Evolutionary conservation across 2,113 vertebrate species (phyloP).

Genomic region (Lucifuga dentata): DNA sequence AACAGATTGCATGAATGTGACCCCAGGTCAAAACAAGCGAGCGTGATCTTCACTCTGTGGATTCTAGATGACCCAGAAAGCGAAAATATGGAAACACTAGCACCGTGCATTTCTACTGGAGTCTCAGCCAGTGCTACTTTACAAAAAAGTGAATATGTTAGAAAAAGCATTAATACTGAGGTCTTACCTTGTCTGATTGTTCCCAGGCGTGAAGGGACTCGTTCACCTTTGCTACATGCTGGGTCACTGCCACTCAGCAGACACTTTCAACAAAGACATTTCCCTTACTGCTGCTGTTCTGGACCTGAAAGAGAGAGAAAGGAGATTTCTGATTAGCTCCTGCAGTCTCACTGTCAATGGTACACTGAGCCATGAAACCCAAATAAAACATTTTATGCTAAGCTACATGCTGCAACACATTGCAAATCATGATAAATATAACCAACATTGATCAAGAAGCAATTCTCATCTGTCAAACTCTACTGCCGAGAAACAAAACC

Average conservation of each 20-base stretch:
- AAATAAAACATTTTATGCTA: neutral
- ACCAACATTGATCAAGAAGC: no score
- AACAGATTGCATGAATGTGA: conserved; percentile 77
- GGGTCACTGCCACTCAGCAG: conserved; percentile 53
- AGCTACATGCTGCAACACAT: no score
- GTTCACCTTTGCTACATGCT: conserved; percentile 81
- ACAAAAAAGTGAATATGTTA: no score
- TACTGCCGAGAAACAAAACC: no score
- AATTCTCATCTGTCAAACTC: no score
- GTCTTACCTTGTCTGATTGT: conserved; percentile 72
- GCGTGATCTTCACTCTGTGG: conserved; percentile 26
- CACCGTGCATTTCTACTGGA: neutral
- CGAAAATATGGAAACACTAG: conserved; percentile 15
- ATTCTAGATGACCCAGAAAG: conserved; percentile 18
- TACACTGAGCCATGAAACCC: neutral
- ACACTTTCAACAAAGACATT: conserved; percentile 59
- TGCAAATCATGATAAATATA: neutral
- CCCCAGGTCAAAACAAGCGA: conserved; percentile 54
- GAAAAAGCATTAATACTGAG: neutral
- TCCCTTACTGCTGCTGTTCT: conserved; percentile 17
- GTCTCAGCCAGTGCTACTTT: neutral
- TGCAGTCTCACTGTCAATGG: neutral
- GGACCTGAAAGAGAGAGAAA: conserved; percentile 58
- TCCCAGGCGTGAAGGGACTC: conserved; percentile 74
- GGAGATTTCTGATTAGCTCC: conserved; percentile 34